Evolutionary conservation across 2,888 invertebrate genomes (phyloP).

Genomic region (Megalurothrips usitatus): DNA sequence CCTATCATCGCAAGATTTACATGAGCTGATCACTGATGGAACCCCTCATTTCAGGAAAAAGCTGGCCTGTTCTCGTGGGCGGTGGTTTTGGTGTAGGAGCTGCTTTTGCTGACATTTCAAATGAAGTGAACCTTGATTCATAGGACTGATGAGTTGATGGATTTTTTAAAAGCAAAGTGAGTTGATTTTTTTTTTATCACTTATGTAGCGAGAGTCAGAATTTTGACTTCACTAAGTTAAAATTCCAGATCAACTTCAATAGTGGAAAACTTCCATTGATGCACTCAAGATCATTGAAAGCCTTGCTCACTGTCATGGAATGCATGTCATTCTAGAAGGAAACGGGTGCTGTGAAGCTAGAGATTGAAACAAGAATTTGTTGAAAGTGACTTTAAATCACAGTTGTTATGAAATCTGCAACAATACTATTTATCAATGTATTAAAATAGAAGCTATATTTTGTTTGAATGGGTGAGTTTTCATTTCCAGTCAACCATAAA

Average conservation of each 20-base stretch:
- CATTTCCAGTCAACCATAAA: background rate
- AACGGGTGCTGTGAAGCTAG: slow-evolving; percentile 7
- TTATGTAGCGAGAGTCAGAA: background rate
- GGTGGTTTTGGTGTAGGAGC: slow-evolving; percentile 11
- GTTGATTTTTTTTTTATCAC: background rate
- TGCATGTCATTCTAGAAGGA: background rate
- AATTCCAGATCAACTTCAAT: background rate
- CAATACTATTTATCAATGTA: background rate
- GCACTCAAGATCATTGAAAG: background rate
- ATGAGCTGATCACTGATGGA: background rate
- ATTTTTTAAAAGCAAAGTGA: background rate
- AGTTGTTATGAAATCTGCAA: background rate
- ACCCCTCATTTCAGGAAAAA: background rate
- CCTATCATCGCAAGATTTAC: background rate
- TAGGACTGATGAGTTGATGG: background rate
- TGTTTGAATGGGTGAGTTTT: background rate
- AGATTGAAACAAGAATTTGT: background rate
- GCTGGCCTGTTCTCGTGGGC: background rate
- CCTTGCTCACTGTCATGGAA: background rate
- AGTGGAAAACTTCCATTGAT: background rate
- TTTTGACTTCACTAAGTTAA: background rate
- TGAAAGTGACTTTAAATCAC: background rate
- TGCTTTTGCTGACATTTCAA: slow-evolving; percentile 4
- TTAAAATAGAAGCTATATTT: slow-evolving; percentile 8
- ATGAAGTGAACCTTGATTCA: background rate